Evolutionary conservation across 1,140 invertebrate genomes (phyloP).

Genomic region (Caerostris darwini): DNA sequence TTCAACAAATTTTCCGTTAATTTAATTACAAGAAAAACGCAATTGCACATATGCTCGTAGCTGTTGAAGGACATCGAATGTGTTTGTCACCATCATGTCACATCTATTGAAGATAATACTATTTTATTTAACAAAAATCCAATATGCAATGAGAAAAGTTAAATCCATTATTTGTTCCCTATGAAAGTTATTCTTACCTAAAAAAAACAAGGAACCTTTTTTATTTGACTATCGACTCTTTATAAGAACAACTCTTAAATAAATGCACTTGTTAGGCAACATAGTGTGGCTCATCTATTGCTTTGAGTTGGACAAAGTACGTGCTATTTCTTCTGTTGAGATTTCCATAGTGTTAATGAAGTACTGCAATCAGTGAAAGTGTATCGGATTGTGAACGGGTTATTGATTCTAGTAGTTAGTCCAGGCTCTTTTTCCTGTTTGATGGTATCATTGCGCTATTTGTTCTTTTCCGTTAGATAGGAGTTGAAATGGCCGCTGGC

Average conservation of each 20-base stretch:
- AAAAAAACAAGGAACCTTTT: too few relatives aligned
- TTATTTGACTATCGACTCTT: not conserved
- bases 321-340: conserved; percentile 1
- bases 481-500: not conserved
- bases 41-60: too few relatives aligned
- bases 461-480: not conserved
- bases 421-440: not conserved
- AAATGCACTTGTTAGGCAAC: not conserved
- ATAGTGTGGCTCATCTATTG: not conserved
- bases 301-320: not conserved
- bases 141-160: too few relatives aligned
- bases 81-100: too few relatives aligned
- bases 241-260: not conserved
- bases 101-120: too few relatives aligned
- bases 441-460: not conserved
- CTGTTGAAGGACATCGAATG: too few relatives aligned
- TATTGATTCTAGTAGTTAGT: conserved; percentile 12
- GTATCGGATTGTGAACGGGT: not conserved
- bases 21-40: too few relatives aligned
- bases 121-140: too few relatives aligned
- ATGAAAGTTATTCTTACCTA: too few relatives aligned
- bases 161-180: too few relatives aligned
- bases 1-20: too few relatives aligned
- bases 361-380: conserved; percentile 27
- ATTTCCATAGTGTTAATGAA: conserved; percentile 36